These are phyloP conservation scores for Dryoscopus gambensis DNA, from an alignment of 2,113 vertebrate species.

Conservation along the genomic window DNA sequence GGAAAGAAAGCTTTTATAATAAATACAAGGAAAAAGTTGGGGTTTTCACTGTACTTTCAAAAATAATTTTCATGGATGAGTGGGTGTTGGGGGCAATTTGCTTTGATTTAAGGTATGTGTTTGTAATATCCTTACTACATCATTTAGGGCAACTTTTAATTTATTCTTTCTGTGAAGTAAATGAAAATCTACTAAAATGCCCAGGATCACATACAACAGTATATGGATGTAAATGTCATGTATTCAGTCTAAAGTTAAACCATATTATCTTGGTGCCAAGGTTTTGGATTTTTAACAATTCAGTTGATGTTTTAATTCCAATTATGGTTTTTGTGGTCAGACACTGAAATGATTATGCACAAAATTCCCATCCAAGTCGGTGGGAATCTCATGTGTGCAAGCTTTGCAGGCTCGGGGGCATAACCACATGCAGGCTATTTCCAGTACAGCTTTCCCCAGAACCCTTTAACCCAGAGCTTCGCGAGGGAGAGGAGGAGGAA, in stretches of 20 bases:
- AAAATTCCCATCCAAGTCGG: slow-evolving; percentile 29
- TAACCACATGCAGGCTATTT: neutral
- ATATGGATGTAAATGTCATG: neutral
- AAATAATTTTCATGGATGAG: slow-evolving; percentile 9
- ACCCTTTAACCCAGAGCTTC: neutral
- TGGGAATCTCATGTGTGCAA: slow-evolving; percentile 27
- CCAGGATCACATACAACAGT: neutral
- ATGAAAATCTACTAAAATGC: slow-evolving; percentile 12
- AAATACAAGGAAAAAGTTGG: neutral
- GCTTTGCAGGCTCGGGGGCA: slow-evolving; percentile 23
- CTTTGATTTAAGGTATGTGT: slow-evolving; percentile 21
- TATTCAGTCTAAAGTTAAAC: slow-evolving; percentile 2
- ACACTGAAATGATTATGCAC: slow-evolving; percentile 6
- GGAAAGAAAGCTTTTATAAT: slow-evolving; percentile 1
- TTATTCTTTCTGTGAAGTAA: slow-evolving; percentile 30
- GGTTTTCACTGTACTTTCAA: slow-evolving; percentile 8
- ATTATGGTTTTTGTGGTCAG: slow-evolving; percentile 60
- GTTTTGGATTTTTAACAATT: slow-evolving; percentile 40
- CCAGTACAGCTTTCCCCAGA: neutral
- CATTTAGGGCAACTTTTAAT: neutral
- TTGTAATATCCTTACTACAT: neutral
- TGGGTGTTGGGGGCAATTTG: neutral
- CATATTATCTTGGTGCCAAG: slow-evolving; percentile 31
- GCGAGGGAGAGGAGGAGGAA: neutral
- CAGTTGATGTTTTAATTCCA: slow-evolving; percentile 49